These are phyloP conservation scores for Heteromurus nitidus DNA, from an alignment of 2,888 invertebrate genomes.

Conservation along the genomic window DNA sequence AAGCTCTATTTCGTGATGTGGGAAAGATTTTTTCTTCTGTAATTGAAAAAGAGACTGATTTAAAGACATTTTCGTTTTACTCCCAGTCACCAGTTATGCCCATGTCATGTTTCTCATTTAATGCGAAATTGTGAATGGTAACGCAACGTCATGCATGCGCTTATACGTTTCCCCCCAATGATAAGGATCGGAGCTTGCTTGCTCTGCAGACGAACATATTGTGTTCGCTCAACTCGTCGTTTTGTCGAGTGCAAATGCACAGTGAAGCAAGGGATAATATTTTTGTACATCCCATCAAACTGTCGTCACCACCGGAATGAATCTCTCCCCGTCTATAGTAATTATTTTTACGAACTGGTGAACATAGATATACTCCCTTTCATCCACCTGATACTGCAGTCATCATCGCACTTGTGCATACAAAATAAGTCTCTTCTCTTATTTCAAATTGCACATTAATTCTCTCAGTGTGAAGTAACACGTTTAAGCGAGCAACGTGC, in stretches of 20 bases:
- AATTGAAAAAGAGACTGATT: no score
- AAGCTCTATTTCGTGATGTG: background rate
- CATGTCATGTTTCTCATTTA: background rate
- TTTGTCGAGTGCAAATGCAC: no score
- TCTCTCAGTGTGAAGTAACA: background rate
- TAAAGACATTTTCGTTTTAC: no score
- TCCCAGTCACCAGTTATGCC: background rate
- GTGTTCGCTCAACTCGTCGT: no score
- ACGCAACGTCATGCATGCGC: background rate
- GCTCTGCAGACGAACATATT: background rate
- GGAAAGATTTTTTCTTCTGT: no score
- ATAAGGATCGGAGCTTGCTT: background rate
- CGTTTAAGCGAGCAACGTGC: background rate
- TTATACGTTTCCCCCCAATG: background rate
- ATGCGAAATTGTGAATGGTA: background rate
- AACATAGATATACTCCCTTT: no score
- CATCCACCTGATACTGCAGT: no score
- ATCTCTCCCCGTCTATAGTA: slow-evolving; percentile 28
- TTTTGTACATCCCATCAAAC: slow-evolving; percentile 24
- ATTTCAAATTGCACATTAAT: slow-evolving; percentile 4
- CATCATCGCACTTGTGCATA: no score
- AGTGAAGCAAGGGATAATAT: background rate
- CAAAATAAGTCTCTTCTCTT: background rate
- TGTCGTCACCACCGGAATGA: slow-evolving; percentile 40
- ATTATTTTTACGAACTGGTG: slow-evolving; percentile 55